A percentile compares a stretch with the other conserved stretches of the same genome.
These are phyloP conservation scores for Vombatus ursinus DNA, from an alignment of 2,113 vertebrate genomes.

Conservation along the genomic window DNA sequence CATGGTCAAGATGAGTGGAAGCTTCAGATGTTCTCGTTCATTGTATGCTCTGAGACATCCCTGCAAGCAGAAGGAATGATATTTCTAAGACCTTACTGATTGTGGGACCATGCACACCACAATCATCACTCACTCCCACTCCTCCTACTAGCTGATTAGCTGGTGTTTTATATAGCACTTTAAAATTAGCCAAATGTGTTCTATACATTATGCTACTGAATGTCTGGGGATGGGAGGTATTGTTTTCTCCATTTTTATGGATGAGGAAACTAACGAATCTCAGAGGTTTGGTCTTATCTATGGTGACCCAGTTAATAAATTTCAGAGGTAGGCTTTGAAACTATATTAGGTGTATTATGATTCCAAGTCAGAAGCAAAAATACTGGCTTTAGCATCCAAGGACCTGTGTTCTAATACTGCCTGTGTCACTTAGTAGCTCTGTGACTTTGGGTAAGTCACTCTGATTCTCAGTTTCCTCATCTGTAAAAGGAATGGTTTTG, in stretches of 20 bases:
- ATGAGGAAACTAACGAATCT: not conserved
- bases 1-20: not conserved
- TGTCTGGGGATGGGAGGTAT: not conserved
- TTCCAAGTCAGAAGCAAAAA: not conserved
- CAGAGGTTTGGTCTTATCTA: not conserved
- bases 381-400: not conserved
- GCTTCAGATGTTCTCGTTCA: conserved; percentile 15
- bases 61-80: not conserved
- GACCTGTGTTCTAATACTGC: not conserved
- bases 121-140: not conserved
- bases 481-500: not conserved
- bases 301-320: not conserved
- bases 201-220: not conserved
- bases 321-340: not conserved
- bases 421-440: not conserved
- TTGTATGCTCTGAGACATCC: not conserved
- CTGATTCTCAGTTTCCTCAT: not conserved
- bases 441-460: not conserved
- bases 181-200: not conserved
- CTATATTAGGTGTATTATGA: not conserved
- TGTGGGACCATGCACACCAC: too few relatives aligned
- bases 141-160: not conserved
- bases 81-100: conserved; percentile 45
- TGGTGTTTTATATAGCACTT: not conserved
- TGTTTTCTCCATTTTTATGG: not conserved